These are phyloP conservation scores for Patella depressa DNA, from an alignment of 2,888 invertebrate species.

Conservation along the genomic window DNA sequence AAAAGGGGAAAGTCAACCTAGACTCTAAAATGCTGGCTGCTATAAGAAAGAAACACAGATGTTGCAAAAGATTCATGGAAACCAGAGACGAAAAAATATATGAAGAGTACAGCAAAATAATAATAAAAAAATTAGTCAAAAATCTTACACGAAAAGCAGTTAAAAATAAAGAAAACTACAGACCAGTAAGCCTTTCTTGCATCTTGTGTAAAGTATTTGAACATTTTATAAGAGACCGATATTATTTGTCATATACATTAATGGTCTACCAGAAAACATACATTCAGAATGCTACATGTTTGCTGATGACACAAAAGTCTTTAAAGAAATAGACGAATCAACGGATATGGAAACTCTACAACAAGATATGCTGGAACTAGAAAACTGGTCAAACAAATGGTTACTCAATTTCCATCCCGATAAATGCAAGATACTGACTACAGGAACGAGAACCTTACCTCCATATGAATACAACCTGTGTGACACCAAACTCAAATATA, in stretches of 20 bases:
- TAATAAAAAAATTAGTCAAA: no score
- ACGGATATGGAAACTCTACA: background rate
- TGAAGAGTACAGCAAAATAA: no score
- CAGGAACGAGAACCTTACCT: background rate
- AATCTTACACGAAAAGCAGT: no score
- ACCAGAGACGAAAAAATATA: no score
- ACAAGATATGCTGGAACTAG: slow-evolving; percentile 4
- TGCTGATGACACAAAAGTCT: slow-evolving; percentile 33
- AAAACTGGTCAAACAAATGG: slow-evolving; percentile 27
- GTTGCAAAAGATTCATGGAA: no score
- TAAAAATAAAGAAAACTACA: no score
- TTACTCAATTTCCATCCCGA: background rate
- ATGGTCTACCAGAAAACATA: slow-evolving; percentile 16
- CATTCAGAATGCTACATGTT: slow-evolving; percentile 15
- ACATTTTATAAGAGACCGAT: slow-evolving; percentile 1
- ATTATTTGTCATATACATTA: slow-evolving; percentile 25
- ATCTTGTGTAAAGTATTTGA: no score
- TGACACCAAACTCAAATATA: background rate
- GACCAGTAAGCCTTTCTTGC: no score
- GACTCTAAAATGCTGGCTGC: no score
- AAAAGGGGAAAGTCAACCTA: no score
- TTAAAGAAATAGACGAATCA: background rate
- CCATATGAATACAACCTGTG: background rate
- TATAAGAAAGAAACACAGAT: no score
- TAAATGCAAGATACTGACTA: no score